Percentiles rank a stretch among this genome's conserved stretches.
These are phyloP conservation scores for Mactra quadrangularis DNA, from an alignment of 1,140 invertebrate genomes.

Conservation along the genomic window DNA sequence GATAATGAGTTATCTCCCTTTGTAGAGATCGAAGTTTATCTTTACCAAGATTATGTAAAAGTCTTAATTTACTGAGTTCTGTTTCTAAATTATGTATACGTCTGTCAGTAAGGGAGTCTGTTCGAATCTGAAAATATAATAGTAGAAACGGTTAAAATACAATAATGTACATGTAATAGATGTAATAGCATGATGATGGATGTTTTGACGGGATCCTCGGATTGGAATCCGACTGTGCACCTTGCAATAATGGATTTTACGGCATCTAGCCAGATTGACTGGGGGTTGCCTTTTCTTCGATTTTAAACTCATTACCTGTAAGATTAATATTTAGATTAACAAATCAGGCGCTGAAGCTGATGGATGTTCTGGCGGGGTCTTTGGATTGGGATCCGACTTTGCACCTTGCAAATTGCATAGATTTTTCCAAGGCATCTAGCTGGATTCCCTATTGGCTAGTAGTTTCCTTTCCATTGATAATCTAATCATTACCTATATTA, in stretches of 20 bases:
- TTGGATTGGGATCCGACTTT: no score
- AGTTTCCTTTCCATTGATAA: no score
- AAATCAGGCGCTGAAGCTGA: no score
- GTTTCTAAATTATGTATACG: conserved; percentile 58
- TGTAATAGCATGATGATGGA: not conserved
- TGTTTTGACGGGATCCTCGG: no score
- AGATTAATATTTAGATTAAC: not conserved
- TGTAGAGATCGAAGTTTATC: conserved; percentile 30
- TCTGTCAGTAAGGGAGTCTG: conserved; percentile 47
- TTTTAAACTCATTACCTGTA: no score
- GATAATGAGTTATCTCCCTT: conserved; percentile 44
- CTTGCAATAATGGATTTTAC: no score
- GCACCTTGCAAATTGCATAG: no score
- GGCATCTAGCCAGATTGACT: not conserved
- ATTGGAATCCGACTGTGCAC: no score
- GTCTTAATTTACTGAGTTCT: conserved; percentile 44
- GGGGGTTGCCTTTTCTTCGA: not conserved
- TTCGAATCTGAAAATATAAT: conserved; percentile 42
- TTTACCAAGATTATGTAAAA: conserved; percentile 43
- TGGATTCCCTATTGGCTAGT: no score
- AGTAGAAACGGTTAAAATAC: not conserved
- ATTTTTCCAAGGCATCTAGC: no score
- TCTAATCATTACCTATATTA: no score
- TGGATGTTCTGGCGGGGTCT: no score
- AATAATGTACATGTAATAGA: not conserved